Evolutionary conservation across 2,797 vertebrate species (phyloP).

Genomic region (Garrulus glandarius): DNA sequence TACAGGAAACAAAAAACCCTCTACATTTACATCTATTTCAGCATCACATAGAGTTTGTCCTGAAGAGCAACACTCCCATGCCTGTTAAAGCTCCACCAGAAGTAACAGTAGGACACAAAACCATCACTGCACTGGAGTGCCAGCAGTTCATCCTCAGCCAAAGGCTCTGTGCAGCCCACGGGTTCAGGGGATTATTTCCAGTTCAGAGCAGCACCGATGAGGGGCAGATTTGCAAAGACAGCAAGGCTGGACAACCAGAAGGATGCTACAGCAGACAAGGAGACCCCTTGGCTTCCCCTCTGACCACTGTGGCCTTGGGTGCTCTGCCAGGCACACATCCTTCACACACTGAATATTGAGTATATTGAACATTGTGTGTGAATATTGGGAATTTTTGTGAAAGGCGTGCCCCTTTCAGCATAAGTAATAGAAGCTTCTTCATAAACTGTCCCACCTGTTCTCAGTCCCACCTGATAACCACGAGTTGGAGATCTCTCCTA

Average conservation of each 20-base stretch:
- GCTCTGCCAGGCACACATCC: not conserved
- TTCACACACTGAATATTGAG: fast-evolving
- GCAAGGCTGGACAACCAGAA: not conserved
- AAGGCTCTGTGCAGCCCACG: not conserved
- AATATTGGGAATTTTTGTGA: not conserved
- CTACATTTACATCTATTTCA: not conserved
- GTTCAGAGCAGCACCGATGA: not conserved
- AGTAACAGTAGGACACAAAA: not conserved
- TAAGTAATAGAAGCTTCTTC: not conserved
- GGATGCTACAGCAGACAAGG: not conserved
- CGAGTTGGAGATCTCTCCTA: fast-evolving
- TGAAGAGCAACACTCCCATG: fast-evolving
- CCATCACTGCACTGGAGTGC: fast-evolving
- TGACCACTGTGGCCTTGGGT: not conserved
- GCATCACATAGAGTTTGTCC: not conserved
- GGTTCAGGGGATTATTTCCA: not conserved
- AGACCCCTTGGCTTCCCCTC: not conserved
- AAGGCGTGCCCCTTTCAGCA: not conserved
- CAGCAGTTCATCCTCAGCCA: not conserved
- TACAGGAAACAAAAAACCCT: not conserved
- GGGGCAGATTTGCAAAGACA: not conserved
- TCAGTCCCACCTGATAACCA: not conserved
- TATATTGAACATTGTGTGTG: fast-evolving
- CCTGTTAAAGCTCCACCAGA: not conserved
- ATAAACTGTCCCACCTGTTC: not conserved